Evolutionary conservation across 2,113 vertebrate genomes (phyloP).

Genomic region (Brienomyrus longianalis): DNA sequence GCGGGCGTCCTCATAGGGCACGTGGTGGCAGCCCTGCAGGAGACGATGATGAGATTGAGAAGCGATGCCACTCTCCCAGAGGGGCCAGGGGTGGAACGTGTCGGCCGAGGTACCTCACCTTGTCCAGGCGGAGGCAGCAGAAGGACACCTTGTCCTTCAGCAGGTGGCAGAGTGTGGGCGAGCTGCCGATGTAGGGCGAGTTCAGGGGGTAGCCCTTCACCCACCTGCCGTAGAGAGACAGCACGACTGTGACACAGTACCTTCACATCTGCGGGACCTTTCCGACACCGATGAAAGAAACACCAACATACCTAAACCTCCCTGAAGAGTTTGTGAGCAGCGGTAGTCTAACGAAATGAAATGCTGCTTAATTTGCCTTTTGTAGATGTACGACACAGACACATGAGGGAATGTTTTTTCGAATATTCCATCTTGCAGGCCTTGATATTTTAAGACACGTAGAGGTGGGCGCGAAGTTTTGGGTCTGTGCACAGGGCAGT

Average conservation of each 20-base stretch:
- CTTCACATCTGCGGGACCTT: neutral
- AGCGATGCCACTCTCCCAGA: neutral
- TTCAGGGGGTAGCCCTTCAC: conserved; percentile 72
- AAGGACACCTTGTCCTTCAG: conserved; percentile 70
- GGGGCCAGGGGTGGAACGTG: neutral
- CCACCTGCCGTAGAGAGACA: conserved; percentile 53
- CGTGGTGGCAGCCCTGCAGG: conserved; percentile 58
- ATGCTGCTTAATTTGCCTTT: neutral
- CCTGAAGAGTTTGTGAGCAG: neutral
- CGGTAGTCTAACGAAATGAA: neutral
- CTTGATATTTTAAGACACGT: neutral
- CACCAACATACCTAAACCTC: neutral
- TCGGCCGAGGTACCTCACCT: conserved; percentile 42
- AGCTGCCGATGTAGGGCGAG: conserved; percentile 75
- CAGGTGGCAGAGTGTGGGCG: conserved; percentile 71
- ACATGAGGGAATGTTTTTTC: neutral
- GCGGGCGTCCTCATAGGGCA: conserved; percentile 65
- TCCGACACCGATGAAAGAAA: neutral
- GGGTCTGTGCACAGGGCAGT: neutral
- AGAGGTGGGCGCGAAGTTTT: neutral
- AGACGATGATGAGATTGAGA: neutral
- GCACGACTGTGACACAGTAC: neutral
- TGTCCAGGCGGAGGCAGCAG: conserved; percentile 73
- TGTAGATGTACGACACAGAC: neutral
- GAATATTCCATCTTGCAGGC: neutral